Evolutionary conservation across 2,113 vertebrate species (phyloP).

Genomic region (Nothoprocta perdicaria): DNA sequence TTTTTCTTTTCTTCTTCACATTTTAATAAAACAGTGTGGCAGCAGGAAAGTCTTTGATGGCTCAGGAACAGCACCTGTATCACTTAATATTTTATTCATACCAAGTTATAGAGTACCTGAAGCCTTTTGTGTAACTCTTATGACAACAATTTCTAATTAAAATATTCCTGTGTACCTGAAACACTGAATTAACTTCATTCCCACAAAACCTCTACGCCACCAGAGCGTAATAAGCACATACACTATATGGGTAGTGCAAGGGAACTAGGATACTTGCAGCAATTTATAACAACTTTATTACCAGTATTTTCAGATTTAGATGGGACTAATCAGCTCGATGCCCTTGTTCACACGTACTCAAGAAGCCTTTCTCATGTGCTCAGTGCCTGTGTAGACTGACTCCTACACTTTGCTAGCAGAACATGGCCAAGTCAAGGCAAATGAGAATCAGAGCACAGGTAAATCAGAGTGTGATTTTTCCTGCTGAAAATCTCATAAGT

Average conservation of each 20-base stretch:
- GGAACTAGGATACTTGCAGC: neutral
- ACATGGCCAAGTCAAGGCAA: neutral
- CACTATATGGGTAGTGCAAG: neutral
- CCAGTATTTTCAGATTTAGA: neutral
- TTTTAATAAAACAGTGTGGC: neutral
- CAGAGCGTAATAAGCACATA: neutral
- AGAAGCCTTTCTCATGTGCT: neutral
- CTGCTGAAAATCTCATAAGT: neutral
- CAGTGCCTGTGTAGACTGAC: neutral
- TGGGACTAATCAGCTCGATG: neutral
- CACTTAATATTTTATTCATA: neutral
- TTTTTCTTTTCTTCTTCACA: neutral
- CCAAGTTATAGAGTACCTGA: neutral
- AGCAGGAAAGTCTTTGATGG: slow-evolving; percentile 6
- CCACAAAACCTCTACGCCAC: neutral
- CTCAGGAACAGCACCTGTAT: slow-evolving; percentile 32
- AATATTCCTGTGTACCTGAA: neutral
- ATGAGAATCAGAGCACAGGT: neutral
- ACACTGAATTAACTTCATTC: neutral
- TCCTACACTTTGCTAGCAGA: neutral
- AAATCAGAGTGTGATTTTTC: neutral
- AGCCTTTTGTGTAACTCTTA: neutral
- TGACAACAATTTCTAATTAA: neutral
- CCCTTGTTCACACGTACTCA: neutral
- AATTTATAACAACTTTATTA: neutral